Conservation (phyloP, 2,888 invertebrate species). For the Cacoxenus indagator region DNA sequence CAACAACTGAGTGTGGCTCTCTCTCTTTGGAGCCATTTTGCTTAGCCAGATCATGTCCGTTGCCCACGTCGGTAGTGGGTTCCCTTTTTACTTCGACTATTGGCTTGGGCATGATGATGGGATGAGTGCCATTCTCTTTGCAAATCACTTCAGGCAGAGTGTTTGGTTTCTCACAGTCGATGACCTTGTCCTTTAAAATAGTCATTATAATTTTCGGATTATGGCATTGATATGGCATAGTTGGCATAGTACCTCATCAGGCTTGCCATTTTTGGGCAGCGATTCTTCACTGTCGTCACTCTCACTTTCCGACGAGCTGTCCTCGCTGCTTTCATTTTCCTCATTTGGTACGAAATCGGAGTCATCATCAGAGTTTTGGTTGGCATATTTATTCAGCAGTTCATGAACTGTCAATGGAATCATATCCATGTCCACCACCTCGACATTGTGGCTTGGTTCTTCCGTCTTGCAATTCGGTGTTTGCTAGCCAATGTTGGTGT, state of each 20-base stretch:
- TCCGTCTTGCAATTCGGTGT: too few species aligned
- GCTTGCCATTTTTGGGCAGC: constrained; percentile 14
- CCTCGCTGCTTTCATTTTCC: constrained; percentile 36
- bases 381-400: constrained; percentile 60
- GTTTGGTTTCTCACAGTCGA: neutral
- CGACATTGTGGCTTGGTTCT: too few species aligned
- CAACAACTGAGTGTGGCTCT: constrained; percentile 43
- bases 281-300: constrained; percentile 30
- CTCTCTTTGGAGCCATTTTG: constrained; percentile 17
- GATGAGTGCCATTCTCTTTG: constrained; percentile 34
- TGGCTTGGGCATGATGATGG: constrained; percentile 32
- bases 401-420: constrained; percentile 57
- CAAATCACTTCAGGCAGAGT: too few species aligned
- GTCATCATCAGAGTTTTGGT: constrained; percentile 59
- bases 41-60: constrained; percentile 25
- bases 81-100: constrained; percentile 36
- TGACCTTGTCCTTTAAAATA: neutral
- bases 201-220: too few species aligned
- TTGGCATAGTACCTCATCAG: too few species aligned
- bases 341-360: constrained; percentile 61
- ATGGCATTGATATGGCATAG: too few species aligned
- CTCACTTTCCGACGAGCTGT: constrained; percentile 21
- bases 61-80: constrained; percentile 25
- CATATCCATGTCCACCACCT: constrained; percentile 37
- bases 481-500: too few species aligned